Base-by-base conservation (phyloP, 2,888 invertebrate genomes). In the Hofmannophila pseudospretella region DNA sequence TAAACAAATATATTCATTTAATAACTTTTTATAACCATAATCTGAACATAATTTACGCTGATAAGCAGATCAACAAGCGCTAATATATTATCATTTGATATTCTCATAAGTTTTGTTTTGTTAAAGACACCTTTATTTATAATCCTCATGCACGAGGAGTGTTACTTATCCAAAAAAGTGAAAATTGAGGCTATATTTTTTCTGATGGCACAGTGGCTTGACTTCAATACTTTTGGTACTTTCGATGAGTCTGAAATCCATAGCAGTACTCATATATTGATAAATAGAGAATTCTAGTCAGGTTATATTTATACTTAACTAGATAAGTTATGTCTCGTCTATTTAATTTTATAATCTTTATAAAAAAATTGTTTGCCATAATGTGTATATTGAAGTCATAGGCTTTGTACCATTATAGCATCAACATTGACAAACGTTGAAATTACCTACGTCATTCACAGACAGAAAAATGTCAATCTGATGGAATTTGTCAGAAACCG, bases 1-100 rank as follows among this genome's bases (percentile, higher is more conserved):
- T 80, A 80, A 81, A 82, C 81, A 82, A 81, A 84, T 79, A 82
- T 80, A 81, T 80, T 65, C 61, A 79, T 81, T 81, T 82, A 82
- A 81, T 82, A 84, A 75, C 67, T 76, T 80, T 84, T 81, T 84
- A 84, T 82, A 70, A 72, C 71, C 51, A 42, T 84, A 82, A 84
- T 74, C 84, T 67, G 70, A 61, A 70, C 79, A 82, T 84, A 80
- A 79, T 68, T 82, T 79, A 84, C 71, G 66, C 52, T 71, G 74
- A 74, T 84, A 81, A 82, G 71, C 65, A 77, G 84, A 76, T 82
- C 79, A 77, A 62, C 54, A 58, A 43, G 52, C 49, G 49, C 58
- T 59, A 61, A 66, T 66, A 61, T 65, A 64, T 69, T 62, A 66
- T 51, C 58, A 45, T 67, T 65, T 66, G 56, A 66, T 58, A 50